phyloP scores from a whole-genome alignment of 2,113 vertebrate species.

The Struthidea cinerea region DNA sequence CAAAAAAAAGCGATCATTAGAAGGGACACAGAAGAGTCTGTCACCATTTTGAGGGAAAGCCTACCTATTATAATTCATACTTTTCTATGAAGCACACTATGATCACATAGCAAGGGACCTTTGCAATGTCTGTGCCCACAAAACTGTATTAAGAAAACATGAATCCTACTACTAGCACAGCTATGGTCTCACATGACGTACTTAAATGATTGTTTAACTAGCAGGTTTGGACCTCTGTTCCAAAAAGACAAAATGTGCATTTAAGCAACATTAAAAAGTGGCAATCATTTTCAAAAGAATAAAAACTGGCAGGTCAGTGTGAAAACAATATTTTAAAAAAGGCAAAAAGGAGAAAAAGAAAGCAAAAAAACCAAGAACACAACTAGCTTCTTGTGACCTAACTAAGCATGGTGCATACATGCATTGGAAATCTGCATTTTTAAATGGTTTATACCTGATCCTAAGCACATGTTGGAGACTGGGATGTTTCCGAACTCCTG shows the following conservation, averaged over 20 bases:
- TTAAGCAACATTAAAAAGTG: neutral
- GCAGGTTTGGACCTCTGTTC: neutral
- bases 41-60: neutral
- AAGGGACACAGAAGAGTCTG: neutral
- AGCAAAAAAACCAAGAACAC: neutral
- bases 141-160: neutral
- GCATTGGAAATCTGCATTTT: neutral
- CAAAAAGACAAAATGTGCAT: neutral
- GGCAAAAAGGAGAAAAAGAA: neutral
- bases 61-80: neutral
- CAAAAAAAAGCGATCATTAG: neutral
- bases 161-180: neutral
- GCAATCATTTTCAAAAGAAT: neutral
- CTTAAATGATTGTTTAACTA: neutral
- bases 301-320: neutral
- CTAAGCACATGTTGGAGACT: neutral
- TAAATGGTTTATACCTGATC: neutral
- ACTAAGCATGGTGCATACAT: neutral
- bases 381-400: neutral
- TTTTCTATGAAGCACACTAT: accelerated
- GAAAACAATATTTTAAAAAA: neutral
- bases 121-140: neutral
- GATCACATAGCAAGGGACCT: neutral
- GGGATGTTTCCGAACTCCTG: neutral
- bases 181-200: accelerated